Conservation (phyloP, 2,113 vertebrate genomes). For the Bujurquina vittata region DNA sequence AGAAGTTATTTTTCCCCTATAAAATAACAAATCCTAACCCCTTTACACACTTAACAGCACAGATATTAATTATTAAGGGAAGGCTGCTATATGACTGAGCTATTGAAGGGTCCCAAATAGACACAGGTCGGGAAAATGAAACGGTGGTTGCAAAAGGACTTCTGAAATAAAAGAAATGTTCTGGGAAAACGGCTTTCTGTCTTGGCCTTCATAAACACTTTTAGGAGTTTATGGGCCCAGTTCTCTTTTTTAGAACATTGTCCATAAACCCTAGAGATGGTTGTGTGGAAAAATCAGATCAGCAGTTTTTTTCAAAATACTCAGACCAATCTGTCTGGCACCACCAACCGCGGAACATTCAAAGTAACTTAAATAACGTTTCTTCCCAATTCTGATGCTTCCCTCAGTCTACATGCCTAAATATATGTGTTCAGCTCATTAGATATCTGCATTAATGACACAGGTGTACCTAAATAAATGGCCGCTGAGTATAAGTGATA, state of each 20-base stretch:
- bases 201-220: background rate
- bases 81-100: background rate
- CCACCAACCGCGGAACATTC: background rate
- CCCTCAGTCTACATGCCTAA: background rate
- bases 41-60: background rate
- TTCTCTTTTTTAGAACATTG: background rate
- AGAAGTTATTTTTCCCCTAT: background rate
- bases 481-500: background rate
- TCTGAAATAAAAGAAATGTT: background rate
- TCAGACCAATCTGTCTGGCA: background rate
- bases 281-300: background rate
- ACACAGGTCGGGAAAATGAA: background rate
- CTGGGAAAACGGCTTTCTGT: background rate
- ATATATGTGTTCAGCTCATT: background rate
- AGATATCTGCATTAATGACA: background rate
- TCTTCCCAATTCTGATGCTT: background rate
- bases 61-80: background rate
- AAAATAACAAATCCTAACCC: background rate
- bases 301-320: background rate
- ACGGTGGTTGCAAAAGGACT: background rate
- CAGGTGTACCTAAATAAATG: background rate
- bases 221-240: background rate
- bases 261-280: background rate
- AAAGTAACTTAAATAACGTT: background rate
- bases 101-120: background rate